A percentile compares a stretch with the other conserved stretches of the same genome.
These are phyloP conservation scores for Sciaenops ocellatus DNA, from an alignment of 2,797 vertebrate genomes.

Conservation along the genomic window DNA sequence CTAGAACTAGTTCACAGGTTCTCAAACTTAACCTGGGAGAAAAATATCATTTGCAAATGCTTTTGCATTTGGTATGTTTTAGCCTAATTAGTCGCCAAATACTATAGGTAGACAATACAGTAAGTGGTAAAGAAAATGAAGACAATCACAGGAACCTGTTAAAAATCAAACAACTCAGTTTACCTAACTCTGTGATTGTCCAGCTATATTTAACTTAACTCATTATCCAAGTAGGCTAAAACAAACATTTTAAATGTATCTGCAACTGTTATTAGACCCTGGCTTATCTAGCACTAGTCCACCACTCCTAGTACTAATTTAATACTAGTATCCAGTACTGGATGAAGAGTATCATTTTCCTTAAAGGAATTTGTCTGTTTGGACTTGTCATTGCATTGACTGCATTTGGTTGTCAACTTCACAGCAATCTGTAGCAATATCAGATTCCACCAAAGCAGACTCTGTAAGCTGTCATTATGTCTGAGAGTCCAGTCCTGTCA, in stretches of 20 bases:
- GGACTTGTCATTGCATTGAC: constrained; percentile 29
- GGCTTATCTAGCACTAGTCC: constrained; percentile 20
- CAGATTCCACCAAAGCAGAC: constrained; percentile 45
- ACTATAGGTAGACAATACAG: constrained; percentile 49
- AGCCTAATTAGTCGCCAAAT: constrained; percentile 55
- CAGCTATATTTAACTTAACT: constrained; percentile 46
- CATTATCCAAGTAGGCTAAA: constrained; percentile 58
- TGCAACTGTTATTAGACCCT: constrained; percentile 44
- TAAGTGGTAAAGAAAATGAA: constrained; percentile 37
- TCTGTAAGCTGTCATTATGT: constrained; percentile 40
- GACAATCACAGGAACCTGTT: constrained; percentile 55
- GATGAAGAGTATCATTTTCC: constrained; percentile 12
- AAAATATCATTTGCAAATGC: constrained; percentile 49
- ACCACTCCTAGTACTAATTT: constrained; percentile 21
- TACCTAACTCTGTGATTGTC: constrained; percentile 65
- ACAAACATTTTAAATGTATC: constrained; percentile 40
- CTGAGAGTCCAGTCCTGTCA: constrained; percentile 56
- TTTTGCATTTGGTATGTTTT: constrained; percentile 55
- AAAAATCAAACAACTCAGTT: constrained; percentile 38
- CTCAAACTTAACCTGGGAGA: constrained; percentile 18
- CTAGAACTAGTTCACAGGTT: constrained; percentile 31
- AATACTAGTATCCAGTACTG: constrained; percentile 28
- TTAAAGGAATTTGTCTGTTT: constrained; percentile 37
- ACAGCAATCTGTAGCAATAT: constrained; percentile 43
- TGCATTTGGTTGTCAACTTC: constrained; percentile 48